Base-by-base conservation (phyloP, 1,140 invertebrate species). In the Hirudo medicinalis region DNA sequence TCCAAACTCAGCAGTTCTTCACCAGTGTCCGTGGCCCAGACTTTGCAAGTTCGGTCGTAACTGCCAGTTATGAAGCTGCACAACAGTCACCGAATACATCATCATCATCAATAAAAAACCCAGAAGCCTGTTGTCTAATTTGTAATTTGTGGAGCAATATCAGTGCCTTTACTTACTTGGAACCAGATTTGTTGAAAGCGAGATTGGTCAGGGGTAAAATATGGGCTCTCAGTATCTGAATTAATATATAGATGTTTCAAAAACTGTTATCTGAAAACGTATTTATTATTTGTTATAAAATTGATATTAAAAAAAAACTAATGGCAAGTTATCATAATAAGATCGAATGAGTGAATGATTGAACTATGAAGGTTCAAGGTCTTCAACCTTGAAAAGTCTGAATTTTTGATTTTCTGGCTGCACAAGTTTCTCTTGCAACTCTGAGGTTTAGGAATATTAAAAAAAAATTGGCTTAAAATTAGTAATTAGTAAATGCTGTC, bases 1-100 rank as follows among this genome's bases (percentile, higher is more conserved):
- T 85, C 80, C 17, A 91, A 83, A 55, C 87, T 86, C 76, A 86
- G 84, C 75, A 88, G 78, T 77, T 90, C 88, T 70, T 84, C 83
- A 49, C 89, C 89, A n/a, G 85, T 84, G 69, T 87, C 86, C 73
- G 89, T 87, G 78, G 89, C 86, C 87, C 90, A 90, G 72, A 91
- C 83, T 80, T 89, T 90, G 81, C 89, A 90, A n/a, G 89, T 91
- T 76, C 89, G 82, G 79, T 91, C 89, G 79, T 91, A 91, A 80
- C 89, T 91, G 67, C 89, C 89, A 0, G 89, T 89, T 68, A 90
- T 80, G 80, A 89, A 90, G 79, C 89, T 90, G 77, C 29, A 77
- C 78, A 71, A 73, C 66, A 79, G 73, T 75, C 9, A 60, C 68
- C 27, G 3, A 68, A 32, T 1, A 49, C 5, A 3, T 36, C 2